These are phyloP conservation scores for Mormyrops attenuatus DNA, from an alignment of 2,797 vertebrate genomes.

Conservation along the genomic window DNA sequence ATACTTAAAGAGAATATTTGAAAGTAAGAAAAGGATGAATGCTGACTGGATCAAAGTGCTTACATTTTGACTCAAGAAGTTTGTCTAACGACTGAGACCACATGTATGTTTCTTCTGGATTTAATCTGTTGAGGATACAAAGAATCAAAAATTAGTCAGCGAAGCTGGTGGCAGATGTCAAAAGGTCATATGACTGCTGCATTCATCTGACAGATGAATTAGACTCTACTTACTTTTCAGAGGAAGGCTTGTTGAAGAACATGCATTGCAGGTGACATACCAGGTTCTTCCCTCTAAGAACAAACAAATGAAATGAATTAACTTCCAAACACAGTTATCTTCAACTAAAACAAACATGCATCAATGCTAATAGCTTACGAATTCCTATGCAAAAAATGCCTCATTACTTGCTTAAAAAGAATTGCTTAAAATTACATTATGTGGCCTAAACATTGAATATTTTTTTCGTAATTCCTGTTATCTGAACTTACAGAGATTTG, in stretches of 20 bases:
- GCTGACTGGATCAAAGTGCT: slow-evolving; percentile 38
- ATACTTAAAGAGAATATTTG: background rate
- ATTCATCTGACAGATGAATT: background rate
- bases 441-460: background rate
- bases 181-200: background rate
- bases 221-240: slow-evolving; percentile 41
- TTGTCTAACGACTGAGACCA: slow-evolving; percentile 78
- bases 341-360: slow-evolving; percentile 4
- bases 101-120: slow-evolving; percentile 65
- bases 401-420: background rate
- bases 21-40: background rate
- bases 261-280: slow-evolving; percentile 41
- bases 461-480: background rate
- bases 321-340: background rate
- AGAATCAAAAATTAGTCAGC: background rate
- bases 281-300: slow-evolving; percentile 39
- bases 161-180: background rate
- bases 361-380: background rate
- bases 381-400: background rate
- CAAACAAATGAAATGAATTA: slow-evolving; percentile 15
- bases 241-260: slow-evolving; percentile 28
- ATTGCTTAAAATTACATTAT: background rate
- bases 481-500: slow-evolving; percentile 46
- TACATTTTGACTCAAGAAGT: slow-evolving; percentile 74
- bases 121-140: slow-evolving; percentile 57